Evolutionary conservation across 1,140 invertebrate genomes (phyloP).

Genomic region (Drosophila nasuta): DNA sequence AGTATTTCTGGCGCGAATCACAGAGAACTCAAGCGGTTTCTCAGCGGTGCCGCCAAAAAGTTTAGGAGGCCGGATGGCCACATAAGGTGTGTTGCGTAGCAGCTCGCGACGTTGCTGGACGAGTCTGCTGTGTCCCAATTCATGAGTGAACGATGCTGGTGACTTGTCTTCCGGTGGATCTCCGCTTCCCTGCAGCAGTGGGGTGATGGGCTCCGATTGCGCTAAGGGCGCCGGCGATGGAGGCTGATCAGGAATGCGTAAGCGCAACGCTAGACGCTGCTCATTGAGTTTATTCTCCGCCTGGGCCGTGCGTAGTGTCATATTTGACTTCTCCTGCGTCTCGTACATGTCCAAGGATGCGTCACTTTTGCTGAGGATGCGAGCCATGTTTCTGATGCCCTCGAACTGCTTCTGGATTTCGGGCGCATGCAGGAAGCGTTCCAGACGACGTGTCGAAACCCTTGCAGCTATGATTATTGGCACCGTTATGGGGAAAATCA

Average conservation of each 20-base stretch:
- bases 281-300: constrained; percentile 68
- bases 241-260: constrained; percentile 49
- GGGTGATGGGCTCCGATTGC: constrained; percentile 62
- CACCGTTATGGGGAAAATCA: constrained; percentile 92
- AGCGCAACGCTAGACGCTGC: constrained; percentile 62
- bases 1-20: constrained; percentile 66
- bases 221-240: constrained; percentile 51
- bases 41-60: constrained; percentile 48
- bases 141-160: constrained; percentile 25
- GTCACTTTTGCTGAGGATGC: constrained; percentile 83
- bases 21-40: constrained; percentile 62
- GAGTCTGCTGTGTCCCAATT: constrained; percentile 55
- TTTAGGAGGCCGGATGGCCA: constrained; percentile 76
- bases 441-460: constrained; percentile 89
- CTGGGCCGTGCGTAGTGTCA: constrained; percentile 65
- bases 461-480: constrained; percentile 91
- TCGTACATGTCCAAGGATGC: constrained; percentile 84
- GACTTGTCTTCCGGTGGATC: constrained; percentile 31
- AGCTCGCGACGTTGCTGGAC: constrained; percentile 76
- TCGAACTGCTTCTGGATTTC: constrained; percentile 88
- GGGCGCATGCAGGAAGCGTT: constrained; percentile 88
- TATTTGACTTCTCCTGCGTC: constrained; percentile 69
- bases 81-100: constrained; percentile 75
- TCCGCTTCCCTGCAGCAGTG: constrained; percentile 46
- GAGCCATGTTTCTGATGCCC: constrained; percentile 81